Conservation (phyloP, 2,113 vertebrate genomes). For the Vimba vimba region DNA sequence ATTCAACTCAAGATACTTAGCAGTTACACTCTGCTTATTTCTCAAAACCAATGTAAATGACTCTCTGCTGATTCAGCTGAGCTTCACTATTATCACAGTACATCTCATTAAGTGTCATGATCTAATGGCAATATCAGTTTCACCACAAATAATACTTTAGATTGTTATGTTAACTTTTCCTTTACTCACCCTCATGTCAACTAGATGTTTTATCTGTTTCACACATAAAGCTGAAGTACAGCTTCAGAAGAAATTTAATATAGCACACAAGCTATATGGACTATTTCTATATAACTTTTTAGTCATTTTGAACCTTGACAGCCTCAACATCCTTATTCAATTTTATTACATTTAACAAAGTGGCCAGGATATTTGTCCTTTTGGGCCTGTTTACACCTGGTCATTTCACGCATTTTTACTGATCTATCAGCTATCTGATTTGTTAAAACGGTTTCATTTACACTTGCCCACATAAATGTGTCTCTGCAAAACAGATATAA, state of each 20-base stretch:
- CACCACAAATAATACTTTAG: background rate
- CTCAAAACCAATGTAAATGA: conserved; percentile 31
- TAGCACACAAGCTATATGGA: background rate
- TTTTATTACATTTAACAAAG: background rate
- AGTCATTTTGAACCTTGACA: background rate
- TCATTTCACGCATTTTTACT: too few species aligned
- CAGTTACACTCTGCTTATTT: conserved; percentile 52
- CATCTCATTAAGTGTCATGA: conserved; percentile 20
- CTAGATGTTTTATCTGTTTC: background rate
- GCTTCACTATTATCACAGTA: conserved; percentile 25
- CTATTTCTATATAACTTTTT: background rate
- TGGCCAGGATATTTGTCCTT: background rate
- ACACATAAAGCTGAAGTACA: background rate
- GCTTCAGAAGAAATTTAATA: background rate
- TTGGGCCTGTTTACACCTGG: too few species aligned
- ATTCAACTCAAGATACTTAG: conserved; percentile 34
- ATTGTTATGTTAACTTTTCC: background rate
- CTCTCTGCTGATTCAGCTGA: conserved; percentile 34
- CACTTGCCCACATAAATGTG: too few species aligned
- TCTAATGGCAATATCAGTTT: conserved; percentile 18
- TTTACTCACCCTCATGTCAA: background rate
- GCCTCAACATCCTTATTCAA: background rate
- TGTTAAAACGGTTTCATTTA: too few species aligned
- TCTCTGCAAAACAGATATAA: too few species aligned
- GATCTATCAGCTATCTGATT: too few species aligned